These are phyloP conservation scores for Myiotriccus ornatus DNA, from an alignment of 2,797 vertebrate species.

Conservation along the genomic window DNA sequence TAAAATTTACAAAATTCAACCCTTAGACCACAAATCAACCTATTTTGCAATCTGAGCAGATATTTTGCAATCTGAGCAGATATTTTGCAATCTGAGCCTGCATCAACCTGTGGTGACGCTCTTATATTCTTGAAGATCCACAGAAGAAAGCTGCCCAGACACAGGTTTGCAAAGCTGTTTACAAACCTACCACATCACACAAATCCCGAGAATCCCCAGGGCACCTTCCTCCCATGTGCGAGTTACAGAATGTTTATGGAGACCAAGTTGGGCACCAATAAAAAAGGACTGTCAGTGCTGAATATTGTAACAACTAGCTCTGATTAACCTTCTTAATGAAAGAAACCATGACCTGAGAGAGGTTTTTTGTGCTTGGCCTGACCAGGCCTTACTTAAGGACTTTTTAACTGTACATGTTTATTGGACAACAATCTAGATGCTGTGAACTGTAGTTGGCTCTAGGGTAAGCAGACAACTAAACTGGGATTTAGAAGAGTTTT, in stretches of 20 bases:
- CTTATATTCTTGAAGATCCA: not conserved
- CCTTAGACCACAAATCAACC: not conserved
- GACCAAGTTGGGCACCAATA: not conserved
- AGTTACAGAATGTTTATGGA: not conserved
- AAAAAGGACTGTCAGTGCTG: not conserved
- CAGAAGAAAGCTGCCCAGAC: not conserved
- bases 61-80: not conserved
- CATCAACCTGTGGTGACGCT: not conserved
- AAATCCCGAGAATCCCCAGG: not conserved
- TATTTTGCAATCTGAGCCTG: too few species aligned
- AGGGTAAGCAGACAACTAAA: not conserved
- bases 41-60: not conserved
- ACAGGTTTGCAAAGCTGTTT: not conserved
- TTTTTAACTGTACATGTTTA: not conserved
- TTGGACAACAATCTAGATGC: not conserved
- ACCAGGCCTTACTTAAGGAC: not conserved
- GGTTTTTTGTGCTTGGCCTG: not conserved
- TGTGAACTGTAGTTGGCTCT: not conserved
- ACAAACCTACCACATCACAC: not conserved
- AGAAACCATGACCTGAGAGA: not conserved
- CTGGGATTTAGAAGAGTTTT: not conserved
- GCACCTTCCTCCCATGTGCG: not conserved
- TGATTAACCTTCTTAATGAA: not conserved
- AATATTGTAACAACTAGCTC: not conserved
- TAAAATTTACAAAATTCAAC: not conserved